Conservation (phyloP, 2,797 vertebrate species). For the Ambastaia sidthimunki region DNA sequence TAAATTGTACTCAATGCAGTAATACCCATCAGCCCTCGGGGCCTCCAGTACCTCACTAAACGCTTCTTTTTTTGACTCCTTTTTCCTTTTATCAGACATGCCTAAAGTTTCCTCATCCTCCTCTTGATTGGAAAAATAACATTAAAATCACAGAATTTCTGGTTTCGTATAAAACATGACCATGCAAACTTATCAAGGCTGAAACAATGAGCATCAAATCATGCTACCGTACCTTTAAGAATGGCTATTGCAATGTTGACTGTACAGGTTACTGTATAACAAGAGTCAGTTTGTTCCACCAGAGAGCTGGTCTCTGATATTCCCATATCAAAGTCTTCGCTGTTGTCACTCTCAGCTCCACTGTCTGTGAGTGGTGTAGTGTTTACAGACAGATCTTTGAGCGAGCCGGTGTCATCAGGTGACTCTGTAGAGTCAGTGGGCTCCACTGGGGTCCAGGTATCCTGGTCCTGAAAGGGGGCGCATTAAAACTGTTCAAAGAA, state of each 20-base stretch:
- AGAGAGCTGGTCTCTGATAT: slow-evolving; percentile 43
- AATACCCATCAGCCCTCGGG: slow-evolving; percentile 70
- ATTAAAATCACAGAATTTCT: slow-evolving; percentile 1
- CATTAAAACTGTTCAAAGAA: background rate
- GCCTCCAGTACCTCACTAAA: slow-evolving; percentile 24
- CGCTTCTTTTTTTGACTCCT: slow-evolving; percentile 29
- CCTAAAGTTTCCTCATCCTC: slow-evolving; percentile 55
- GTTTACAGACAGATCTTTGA: slow-evolving; percentile 5
- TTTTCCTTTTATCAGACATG: slow-evolving; percentile 51
- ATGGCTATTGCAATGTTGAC: slow-evolving; percentile 70
- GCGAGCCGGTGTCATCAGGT: background rate
- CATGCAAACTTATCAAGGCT: background rate
- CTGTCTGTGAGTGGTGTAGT: background rate
- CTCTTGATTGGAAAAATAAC: slow-evolving; percentile 56
- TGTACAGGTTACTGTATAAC: slow-evolving; percentile 66
- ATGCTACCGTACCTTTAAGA: slow-evolving; percentile 62
- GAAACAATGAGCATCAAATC: background rate
- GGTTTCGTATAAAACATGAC: background rate
- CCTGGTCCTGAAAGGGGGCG: background rate
- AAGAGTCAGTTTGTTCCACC: slow-evolving; percentile 53
- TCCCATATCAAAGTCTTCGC: slow-evolving; percentile 23
- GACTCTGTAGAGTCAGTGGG: background rate
- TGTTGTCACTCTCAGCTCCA: slow-evolving; percentile 27
- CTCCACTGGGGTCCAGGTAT: slow-evolving; percentile 24
- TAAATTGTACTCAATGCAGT: slow-evolving; percentile 82